phyloP scores from a whole-genome alignment of 2,113 vertebrate genomes.

The Aix galericulata region DNA sequence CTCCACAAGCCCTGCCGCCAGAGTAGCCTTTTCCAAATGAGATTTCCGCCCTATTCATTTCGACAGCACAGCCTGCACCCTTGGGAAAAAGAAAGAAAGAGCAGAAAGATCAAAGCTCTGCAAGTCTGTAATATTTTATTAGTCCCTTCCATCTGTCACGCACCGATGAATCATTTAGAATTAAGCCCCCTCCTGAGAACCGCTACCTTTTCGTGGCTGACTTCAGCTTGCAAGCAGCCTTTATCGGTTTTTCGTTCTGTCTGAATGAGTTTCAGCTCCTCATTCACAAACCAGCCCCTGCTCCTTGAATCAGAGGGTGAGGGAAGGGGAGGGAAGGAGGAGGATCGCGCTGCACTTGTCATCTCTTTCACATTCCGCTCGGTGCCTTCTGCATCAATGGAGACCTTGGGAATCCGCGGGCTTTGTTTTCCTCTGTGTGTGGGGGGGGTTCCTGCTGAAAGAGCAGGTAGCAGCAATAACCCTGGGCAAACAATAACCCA shows the following conservation, averaged over 20 bases:
- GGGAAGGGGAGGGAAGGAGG: slow-evolving; percentile 27
- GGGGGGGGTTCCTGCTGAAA: slow-evolving; percentile 19
- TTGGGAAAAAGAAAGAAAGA: not conserved
- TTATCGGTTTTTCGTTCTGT: slow-evolving; percentile 28
- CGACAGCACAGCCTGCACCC: not conserved
- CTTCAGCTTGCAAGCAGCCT: not conserved
- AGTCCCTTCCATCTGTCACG: slow-evolving; percentile 48
- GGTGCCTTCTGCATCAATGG: slow-evolving; percentile 43
- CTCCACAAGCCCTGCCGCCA: not conserved
- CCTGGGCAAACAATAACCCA: not conserved
- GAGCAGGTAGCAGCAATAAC: slow-evolving; percentile 27
- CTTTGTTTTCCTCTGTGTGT: not conserved
- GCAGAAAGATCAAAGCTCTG: slow-evolving; percentile 45
- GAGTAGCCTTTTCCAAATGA: not conserved
- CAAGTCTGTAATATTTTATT: slow-evolving; percentile 44
- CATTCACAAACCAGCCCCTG: slow-evolving; percentile 65
- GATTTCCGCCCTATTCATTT: slow-evolving; percentile 25
- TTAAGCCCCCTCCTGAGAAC: slow-evolving; percentile 36
- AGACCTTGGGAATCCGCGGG: slow-evolving; percentile 7
- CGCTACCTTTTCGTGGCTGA: slow-evolving; percentile 9
- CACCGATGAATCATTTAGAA: slow-evolving; percentile 20
- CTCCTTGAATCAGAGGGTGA: slow-evolving; percentile 45
- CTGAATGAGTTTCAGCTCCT: slow-evolving; percentile 28
- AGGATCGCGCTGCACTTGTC: slow-evolving; percentile 20
- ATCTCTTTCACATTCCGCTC: not conserved